Evolutionary conservation across 2,797 vertebrate genomes (phyloP), one percentile per base, ranked within the genome.

Genomic region (Clarias platycephalus): DNA sequence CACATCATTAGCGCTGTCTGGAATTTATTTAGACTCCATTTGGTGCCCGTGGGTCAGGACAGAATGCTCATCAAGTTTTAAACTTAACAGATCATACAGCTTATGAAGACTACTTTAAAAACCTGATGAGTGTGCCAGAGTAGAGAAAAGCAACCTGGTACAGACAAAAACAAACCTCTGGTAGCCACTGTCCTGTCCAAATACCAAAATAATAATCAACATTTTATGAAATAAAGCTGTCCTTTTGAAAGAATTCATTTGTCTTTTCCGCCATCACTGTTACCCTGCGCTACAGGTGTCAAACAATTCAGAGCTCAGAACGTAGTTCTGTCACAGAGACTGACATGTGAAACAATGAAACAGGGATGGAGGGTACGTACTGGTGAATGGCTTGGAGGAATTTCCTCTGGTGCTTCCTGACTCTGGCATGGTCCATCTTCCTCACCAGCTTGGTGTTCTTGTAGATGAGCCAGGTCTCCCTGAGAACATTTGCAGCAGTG

Each of bases 381-480:
- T 99, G 98, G 94, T 99, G 98, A 96, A 99, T 99, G 96, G 98
- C 98, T 96, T 99, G 98, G 92, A 99, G 96, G 93, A 99, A 99
- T 94, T 99, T 99, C 87, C 98, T 97, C 93, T 99, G 98, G 94
- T 99, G 98, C 93, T 99, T 99, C 91, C 98, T 96, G 93, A 99
- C 98, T 97, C 96, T 97, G 68, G 98, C 96, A 85, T 99, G 98
- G 94, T 99, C 98, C 95, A 99, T 97, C 94, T 99, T 99, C 94
- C 98, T 97, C 90, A 99, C 98, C 90, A 99, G 95, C 92, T 99
- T 99, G 93, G 98, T 99, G 89, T 96, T 99, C 95, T 99, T 99
- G 93, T 99, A 99, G 95, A 99, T 99, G 94, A 99, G 96, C 98
- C 98, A 99, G 88, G 98, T 99, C 97, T 99, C 98, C 98, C 98